These are phyloP conservation scores for Cryptocephalus primarius DNA, from an alignment of 2,888 invertebrate genomes.

Conservation along the genomic window DNA sequence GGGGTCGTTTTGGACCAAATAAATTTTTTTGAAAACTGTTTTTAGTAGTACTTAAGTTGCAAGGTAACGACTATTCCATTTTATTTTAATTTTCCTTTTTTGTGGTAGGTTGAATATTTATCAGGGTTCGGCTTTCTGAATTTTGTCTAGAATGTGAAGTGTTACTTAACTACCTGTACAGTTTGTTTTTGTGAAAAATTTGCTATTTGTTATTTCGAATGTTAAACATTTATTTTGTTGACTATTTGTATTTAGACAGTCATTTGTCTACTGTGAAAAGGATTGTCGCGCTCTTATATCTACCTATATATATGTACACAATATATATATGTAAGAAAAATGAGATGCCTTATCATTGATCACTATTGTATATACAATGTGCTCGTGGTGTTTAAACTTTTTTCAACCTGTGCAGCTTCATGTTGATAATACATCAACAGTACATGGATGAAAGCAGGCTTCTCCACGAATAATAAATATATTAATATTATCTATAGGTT, in stretches of 20 bases:
- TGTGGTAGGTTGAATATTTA: conserved; percentile 4
- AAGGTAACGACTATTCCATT: conserved; percentile 4
- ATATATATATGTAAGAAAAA: conserved; percentile 11
- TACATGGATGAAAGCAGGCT: conserved; percentile 17
- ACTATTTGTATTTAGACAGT: conserved; percentile 29
- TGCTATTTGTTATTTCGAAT: conserved; percentile 32
- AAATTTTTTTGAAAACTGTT: conserved; percentile 11
- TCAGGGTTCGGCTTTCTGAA: conserved; percentile 10
- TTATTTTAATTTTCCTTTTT: conserved; percentile 8
- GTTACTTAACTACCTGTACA: conserved; percentile 27
- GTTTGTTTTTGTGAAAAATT: conserved; percentile 31
- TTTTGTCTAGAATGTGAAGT: conserved; percentile 4
- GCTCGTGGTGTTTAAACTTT: conserved; percentile 21
- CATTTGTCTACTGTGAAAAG: conserved; percentile 23
- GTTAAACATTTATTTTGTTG: conserved; percentile 36
- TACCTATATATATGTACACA: conserved; percentile 28
- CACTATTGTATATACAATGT: conserved; percentile 16
- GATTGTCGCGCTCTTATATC: conserved; percentile 31
- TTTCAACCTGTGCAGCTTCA: conserved; percentile 27
- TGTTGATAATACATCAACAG: conserved; percentile 12
- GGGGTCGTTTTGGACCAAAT: conserved; percentile 14
- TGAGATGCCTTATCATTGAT: conserved; percentile 32
- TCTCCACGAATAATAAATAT: neutral
- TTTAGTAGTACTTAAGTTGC: conserved; percentile 8
- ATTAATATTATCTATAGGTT: too few species aligned